A percentile compares a stretch with the other conserved stretches of the same genome.
Conservation (phyloP, 2,797 vertebrate genomes). For the Microchirus variegatus region DNA sequence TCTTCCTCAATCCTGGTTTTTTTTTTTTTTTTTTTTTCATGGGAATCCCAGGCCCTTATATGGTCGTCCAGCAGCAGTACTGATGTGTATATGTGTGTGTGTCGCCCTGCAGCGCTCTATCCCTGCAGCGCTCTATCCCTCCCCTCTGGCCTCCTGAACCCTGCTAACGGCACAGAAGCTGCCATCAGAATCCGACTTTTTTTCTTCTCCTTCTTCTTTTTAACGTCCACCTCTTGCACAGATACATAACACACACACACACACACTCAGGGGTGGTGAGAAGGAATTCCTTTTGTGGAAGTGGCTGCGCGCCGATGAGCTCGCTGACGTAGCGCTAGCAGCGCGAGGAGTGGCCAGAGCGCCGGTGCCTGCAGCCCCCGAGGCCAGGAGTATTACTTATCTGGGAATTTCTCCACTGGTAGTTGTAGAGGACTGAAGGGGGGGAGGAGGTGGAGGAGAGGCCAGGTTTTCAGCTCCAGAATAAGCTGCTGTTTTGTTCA, state of each 20-base stretch:
- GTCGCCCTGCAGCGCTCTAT: slow-evolving; percentile 73
- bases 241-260: slow-evolving; percentile 57
- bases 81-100: slow-evolving; percentile 41
- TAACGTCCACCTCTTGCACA: slow-evolving; percentile 1
- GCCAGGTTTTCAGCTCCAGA: slow-evolving; percentile 24
- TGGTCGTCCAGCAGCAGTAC: slow-evolving; percentile 84
- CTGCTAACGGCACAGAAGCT: slow-evolving; percentile 82
- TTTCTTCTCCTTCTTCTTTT: no score
- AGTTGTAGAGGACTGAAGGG: slow-evolving; percentile 29
- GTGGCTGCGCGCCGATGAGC: slow-evolving; percentile 70
- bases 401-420: slow-evolving; percentile 83
- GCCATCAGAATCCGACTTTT: slow-evolving; percentile 26
- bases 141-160: slow-evolving; percentile 76
- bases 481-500: slow-evolving; percentile 46
- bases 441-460: slow-evolving; percentile 17
- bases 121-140: slow-evolving; percentile 71
- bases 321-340: slow-evolving; percentile 73
- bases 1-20: slow-evolving; percentile 63
- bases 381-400: slow-evolving; percentile 81
- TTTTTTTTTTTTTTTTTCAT: slow-evolving; percentile 86
- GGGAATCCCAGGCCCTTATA: slow-evolving; percentile 97
- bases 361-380: slow-evolving; percentile 71
- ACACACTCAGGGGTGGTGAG: slow-evolving; percentile 71
- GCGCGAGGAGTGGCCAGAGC: slow-evolving; percentile 65
- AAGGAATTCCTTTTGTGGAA: slow-evolving; percentile 90